A percentile compares a stretch with the other conserved stretches of the same genome.
These are phyloP conservation scores for Eueremaeus valkanovi DNA, from an alignment of 2,888 invertebrate species.

Conservation along the genomic window DNA sequence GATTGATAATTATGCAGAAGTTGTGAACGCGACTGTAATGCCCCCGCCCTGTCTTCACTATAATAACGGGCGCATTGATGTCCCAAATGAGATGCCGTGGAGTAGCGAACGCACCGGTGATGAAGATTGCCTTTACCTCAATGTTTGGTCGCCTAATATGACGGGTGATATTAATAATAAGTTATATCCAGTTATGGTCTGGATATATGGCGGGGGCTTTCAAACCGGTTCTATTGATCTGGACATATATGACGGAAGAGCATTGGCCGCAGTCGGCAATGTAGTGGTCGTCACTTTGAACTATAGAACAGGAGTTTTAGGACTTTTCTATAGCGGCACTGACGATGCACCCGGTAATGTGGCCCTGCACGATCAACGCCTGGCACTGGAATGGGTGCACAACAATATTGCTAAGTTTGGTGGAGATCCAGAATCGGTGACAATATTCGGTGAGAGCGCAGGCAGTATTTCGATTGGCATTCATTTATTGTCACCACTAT, in stretches of 20 bases:
- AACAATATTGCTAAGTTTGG: constrained; percentile 21
- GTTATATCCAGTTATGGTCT: constrained; percentile 37
- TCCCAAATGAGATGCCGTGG: neutral
- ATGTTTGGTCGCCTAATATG: constrained; percentile 28
- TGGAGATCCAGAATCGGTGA: constrained; percentile 29
- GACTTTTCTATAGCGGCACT: constrained; percentile 28
- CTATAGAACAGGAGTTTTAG: constrained; percentile 16
- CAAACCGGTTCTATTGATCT: constrained; percentile 16
- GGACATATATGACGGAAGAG: neutral
- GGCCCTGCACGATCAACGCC: neutral
- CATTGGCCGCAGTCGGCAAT: constrained; percentile 12
- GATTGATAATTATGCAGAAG: neutral
- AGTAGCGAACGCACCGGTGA: neutral
- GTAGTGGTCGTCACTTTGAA: constrained; percentile 29
- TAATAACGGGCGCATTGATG: neutral
- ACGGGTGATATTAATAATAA: neutral
- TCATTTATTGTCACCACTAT: constrained; percentile 1
- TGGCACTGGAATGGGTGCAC: constrained; percentile 27
- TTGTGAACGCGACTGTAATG: neutral
- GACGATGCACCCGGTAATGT: constrained; percentile 29
- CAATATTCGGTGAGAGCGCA: constrained; percentile 29
- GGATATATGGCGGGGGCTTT: constrained; percentile 38
- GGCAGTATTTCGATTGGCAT: neutral
- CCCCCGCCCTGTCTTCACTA: neutral
- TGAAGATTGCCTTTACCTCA: constrained; percentile 38